Evolutionary conservation across 1,140 invertebrate genomes (phyloP).

Genomic region (Trypoxylus dichotomus): DNA sequence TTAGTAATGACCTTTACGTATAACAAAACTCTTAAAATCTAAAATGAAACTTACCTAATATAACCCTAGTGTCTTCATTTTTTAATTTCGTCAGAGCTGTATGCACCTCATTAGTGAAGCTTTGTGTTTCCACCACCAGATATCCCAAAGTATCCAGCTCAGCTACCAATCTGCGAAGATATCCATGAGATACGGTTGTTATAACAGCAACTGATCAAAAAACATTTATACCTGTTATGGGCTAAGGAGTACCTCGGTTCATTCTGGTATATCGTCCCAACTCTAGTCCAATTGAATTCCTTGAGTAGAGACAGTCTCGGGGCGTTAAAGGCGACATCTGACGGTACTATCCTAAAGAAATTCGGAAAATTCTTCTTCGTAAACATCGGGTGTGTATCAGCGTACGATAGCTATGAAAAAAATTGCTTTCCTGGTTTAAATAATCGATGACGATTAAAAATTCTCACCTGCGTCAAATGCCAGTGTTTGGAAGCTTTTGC

Average conservation of each 20-base stretch:
- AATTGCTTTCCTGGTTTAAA: too few species aligned
- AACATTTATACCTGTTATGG: constrained; percentile 46
- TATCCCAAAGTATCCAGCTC: constrained; percentile 82
- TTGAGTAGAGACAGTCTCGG: constrained; percentile 85
- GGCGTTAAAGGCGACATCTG: constrained; percentile 93
- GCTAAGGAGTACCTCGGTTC: constrained; percentile 87
- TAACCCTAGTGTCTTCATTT: constrained; percentile 92
- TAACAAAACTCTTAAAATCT: background rate
- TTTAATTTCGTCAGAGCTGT: constrained; percentile 83
- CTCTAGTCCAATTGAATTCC: constrained; percentile 95
- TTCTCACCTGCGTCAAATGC: constrained; percentile 86
- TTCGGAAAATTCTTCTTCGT: constrained; percentile 92
- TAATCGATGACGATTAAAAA: too few species aligned
- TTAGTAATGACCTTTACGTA: too few species aligned
- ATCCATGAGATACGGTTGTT: background rate
- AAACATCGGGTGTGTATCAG: constrained; percentile 98
- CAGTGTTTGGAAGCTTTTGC: constrained; percentile 97
- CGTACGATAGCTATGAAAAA: constrained; percentile 83
- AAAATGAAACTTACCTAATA: constrained; percentile 54
- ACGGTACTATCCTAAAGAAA: constrained; percentile 94
- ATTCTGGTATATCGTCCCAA: constrained; percentile 97
- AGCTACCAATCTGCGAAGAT: constrained; percentile 70
- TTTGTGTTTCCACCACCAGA: constrained; percentile 87
- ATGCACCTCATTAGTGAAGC: constrained; percentile 89
- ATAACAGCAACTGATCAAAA: background rate